Conservation (phyloP, 2,888 invertebrate species). For the Spatulosminthurus flaviceps region DNA sequence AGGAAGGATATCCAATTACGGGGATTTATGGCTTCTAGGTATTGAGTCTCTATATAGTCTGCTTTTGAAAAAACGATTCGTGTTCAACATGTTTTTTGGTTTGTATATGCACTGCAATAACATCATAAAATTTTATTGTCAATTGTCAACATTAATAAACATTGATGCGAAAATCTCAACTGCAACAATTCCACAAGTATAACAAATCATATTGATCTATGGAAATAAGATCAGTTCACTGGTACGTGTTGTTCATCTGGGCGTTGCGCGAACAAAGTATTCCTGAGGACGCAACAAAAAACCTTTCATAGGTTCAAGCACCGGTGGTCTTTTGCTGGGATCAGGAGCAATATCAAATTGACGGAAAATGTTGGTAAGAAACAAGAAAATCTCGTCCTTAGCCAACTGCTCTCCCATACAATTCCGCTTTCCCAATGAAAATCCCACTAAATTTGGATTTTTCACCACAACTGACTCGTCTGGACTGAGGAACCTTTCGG, state of each 20-base stretch:
- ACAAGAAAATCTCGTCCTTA: slow-evolving; percentile 47
- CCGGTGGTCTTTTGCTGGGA: not conserved
- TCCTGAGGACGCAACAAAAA: slow-evolving; percentile 38
- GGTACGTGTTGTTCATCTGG: slow-evolving; percentile 17
- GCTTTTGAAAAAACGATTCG: too few relatives aligned
- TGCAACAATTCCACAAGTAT: too few relatives aligned
- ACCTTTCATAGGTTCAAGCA: slow-evolving; percentile 31
- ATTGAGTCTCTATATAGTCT: too few relatives aligned
- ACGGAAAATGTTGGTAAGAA: slow-evolving; percentile 40
- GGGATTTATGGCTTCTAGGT: too few relatives aligned
- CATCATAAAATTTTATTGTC: too few relatives aligned
- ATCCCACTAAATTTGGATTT: slow-evolving; percentile 30
- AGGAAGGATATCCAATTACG: too few relatives aligned
- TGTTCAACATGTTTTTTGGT: too few relatives aligned
- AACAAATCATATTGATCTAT: not conserved
- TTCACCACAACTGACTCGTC: slow-evolving; percentile 28
- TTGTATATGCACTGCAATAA: too few relatives aligned
- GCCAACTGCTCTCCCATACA: slow-evolving; percentile 48
- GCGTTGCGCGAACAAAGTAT: slow-evolving; percentile 19
- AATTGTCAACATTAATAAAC: too few relatives aligned
- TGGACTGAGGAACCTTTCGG: slow-evolving; percentile 40
- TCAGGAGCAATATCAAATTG: slow-evolving; percentile 35
- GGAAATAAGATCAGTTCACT: not conserved
- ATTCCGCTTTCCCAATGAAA: slow-evolving; percentile 32
- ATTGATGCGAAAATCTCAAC: too few relatives aligned